Base-by-base conservation (phyloP, 2,888 invertebrate species). In the Drosophila helvetica region DNA sequence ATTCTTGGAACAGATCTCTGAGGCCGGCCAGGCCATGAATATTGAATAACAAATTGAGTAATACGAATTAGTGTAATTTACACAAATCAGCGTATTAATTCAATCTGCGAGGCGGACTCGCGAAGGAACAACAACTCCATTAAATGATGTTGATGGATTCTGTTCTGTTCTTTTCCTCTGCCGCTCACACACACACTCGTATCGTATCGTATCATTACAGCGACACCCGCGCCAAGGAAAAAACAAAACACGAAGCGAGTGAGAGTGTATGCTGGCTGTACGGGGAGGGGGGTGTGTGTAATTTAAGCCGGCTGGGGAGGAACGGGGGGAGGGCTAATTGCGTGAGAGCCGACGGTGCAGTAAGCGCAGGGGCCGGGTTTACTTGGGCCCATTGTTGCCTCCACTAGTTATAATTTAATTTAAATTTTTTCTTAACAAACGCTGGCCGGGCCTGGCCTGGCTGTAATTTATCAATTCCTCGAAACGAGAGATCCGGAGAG, bases 1-100 rank as follows among this genome's bases (percentile, higher is more conserved):
- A 48, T 62, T 62, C 48, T 72, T 66, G 58, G 48, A 22, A 38
- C 15, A 38, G 38, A 38, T 38, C 38, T 6, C 38, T 38, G 38
- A 45, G 59, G 17, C 30, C 68, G 30, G 30, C 17, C 66, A 18
- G 48, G 55, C 86, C 69, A 86, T 88, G 82, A 86, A 86, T 88
- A 83, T 88, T 86, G 84, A 80, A 80, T 76, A 88, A 79, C 85
- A 84, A 88, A 83, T 83, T 85, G 88, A 85, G 80, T 88, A 85
- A 85, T 78, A 77, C 74, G 88, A 89, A 85, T 86, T 87, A 87
- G 86, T 88, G 84, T 86, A 89, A 86, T 87, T 89, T 88, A 89
- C 89, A 86, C 82, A 85, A 89, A 82, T 87, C 83, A 85, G 61
- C 69, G 71, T 69, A 85, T 86, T 86, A 86, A 86, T 86, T 87